Percentiles rank a stretch among this genome's conserved stretches.
These are phyloP conservation scores for Reinhardtius hippoglossoides DNA, from an alignment of 2,113 vertebrate genomes.

Conservation along the genomic window DNA sequence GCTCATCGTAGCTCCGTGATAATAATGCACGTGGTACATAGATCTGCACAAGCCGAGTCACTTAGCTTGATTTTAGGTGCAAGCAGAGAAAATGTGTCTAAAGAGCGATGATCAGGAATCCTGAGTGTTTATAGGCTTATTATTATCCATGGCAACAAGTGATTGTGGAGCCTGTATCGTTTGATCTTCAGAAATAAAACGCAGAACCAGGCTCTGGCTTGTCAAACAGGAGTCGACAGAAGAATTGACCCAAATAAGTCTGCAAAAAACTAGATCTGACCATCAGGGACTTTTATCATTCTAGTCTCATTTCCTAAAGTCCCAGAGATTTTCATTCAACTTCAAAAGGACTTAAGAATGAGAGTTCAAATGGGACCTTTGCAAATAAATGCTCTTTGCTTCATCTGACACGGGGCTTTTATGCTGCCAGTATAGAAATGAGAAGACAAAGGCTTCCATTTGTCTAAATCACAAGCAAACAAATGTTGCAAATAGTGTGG, in stretches of 20 bases:
- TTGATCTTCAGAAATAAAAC: constrained; percentile 35
- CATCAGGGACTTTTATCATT: constrained; percentile 23
- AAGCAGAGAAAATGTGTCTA: constrained; percentile 24
- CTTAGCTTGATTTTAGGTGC: constrained; percentile 4
- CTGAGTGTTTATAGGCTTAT: constrained; percentile 19
- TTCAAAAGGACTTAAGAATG: constrained; percentile 22
- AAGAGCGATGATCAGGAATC: constrained; percentile 42
- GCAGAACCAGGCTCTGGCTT: not conserved
- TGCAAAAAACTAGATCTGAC: constrained; percentile 38
- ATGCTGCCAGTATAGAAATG: not conserved
- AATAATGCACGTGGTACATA: not conserved
- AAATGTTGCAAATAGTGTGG: not conserved
- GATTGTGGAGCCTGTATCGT: constrained; percentile 26
- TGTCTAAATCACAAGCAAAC: constrained; percentile 1
- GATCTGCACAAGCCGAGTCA: not conserved
- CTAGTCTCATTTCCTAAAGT: not conserved
- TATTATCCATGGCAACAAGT: constrained; percentile 56
- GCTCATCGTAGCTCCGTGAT: not conserved
- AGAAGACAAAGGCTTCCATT: not conserved
- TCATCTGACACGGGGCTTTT: not conserved
- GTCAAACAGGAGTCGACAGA: not conserved
- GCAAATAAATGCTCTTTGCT: constrained; percentile 1
- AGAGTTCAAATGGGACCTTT: not conserved
- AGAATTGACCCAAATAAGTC: constrained; percentile 29
- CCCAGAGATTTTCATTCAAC: constrained; percentile 14